Evolutionary conservation across 2,113 vertebrate genomes (phyloP).

Genomic region (Carassius gibelio): DNA sequence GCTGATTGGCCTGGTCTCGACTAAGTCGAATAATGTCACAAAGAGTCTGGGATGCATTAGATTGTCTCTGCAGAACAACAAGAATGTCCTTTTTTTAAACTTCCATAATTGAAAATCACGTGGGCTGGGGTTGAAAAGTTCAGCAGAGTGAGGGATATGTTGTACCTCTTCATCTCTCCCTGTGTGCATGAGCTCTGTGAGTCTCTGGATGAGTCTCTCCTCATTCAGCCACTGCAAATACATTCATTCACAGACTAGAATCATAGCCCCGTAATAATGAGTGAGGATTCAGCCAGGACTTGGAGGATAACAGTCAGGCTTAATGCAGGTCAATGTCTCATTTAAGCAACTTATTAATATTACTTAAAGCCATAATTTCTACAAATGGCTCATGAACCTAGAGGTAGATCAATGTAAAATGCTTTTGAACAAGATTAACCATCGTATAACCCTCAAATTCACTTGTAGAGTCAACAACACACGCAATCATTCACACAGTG

Average conservation of each 20-base stretch:
- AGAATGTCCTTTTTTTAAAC: neutral
- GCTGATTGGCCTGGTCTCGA: slow-evolving; percentile 91
- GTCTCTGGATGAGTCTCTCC: slow-evolving; percentile 88
- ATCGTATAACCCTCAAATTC: neutral
- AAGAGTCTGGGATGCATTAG: slow-evolving; percentile 94
- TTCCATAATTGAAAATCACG: slow-evolving; percentile 5
- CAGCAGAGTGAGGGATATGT: slow-evolving; percentile 48
- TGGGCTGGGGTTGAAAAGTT: neutral
- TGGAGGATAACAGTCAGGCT: neutral
- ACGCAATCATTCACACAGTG: neutral
- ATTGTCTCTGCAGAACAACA: slow-evolving; percentile 84
- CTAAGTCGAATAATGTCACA: slow-evolving; percentile 94
- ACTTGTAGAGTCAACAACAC: neutral
- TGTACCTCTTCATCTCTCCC: slow-evolving; percentile 92
- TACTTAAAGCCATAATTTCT: neutral
- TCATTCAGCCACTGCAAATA: slow-evolving; percentile 89
- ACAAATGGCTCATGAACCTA: neutral
- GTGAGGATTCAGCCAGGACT: neutral
- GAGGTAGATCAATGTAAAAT: neutral
- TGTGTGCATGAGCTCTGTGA: slow-evolving; percentile 87
- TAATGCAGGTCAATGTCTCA: neutral
- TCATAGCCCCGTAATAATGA: neutral
- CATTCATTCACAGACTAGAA: neutral
- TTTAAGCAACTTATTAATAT: neutral
- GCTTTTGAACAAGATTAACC: neutral